Base-by-base conservation (phyloP, 2,888 invertebrate species). In the Gnatocerus cornutus region DNA sequence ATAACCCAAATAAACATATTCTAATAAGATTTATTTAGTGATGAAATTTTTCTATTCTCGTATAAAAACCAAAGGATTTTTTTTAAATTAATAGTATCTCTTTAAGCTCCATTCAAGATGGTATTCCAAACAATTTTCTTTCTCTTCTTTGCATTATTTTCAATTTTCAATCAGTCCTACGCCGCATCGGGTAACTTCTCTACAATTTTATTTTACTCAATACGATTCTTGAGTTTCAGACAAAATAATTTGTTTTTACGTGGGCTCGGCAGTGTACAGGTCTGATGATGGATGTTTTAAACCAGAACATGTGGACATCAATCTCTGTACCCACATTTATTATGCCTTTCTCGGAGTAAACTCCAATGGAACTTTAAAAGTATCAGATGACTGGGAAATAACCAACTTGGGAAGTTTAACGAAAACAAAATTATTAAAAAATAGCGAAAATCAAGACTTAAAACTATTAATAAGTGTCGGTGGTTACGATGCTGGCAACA, bases 381-480 rank as follows among this genome's bases (percentile, higher is more conserved):
- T 90, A 0, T 82, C 91, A 9, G 92, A 93, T 78, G 77, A 21
- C 5, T 64, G 64, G 64, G 30, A 14, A 27, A 53, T 61, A 3
- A n/a, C 50, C 10, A 12, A 58, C 16, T 4, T 48, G 71, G 72
- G 68, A 29, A 73, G 71, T 21, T 65, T 76, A 10, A 16, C 21
- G 1, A 21, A 21, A 21, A 21, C 21, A 64, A 16, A 67, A 69
- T 39, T 72, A 45, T 29, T 66, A 72, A 5, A 70, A 29, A 7
- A 80, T 91, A 67, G 89, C 89, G 77, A 71, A 84, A 27, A 76
- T 76, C 58, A 89, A 87, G 77, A 0, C 78, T 87, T 12, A 91
- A 90, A 82, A 87, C 88, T 0, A n/a, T 71, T 91, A 69, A 74
- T 91, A 14, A 90, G 90, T 5, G 88, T 91, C 39, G 91, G 92